Base-by-base conservation (phyloP, 2,113 vertebrate species). In the Raja brachyura region DNA sequence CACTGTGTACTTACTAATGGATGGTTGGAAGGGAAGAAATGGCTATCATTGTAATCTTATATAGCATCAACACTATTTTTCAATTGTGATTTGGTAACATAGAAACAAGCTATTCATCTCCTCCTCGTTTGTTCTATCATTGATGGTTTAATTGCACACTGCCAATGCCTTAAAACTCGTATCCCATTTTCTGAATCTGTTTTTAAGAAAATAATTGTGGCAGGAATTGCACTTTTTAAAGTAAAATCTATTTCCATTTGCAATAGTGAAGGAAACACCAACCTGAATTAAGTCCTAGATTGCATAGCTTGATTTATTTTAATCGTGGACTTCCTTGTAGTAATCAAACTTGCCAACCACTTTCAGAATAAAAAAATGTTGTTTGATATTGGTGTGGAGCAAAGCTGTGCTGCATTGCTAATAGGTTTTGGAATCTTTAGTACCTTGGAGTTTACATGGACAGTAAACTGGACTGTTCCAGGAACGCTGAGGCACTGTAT, bases 1-100 rank as follows among this genome's bases (percentile, higher is more conserved):
- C 90, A 92, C 20, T 73, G 68, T 92, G 90, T 92, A 92, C 90
- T 92, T 92, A 88, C n/a, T 70, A 90, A 90, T 92, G 68, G 54
- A 5, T 56, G 81, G 20, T 68, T 92, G 33, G 90, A 54, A 48
- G 90, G 90, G 33, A 92, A 73, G 68, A 92, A 92, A 54, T 22
- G 5, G 68, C 90, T 54, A 14, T 73, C 39, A 74, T 73, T 73
- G 39, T 48, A 73, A 92, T 54, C 70, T 92, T 92, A 54, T 13
- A 54, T 73, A 92, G 22, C 9, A 25, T 92, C 33, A 88, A 22
- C 56, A 70, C 7, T 73, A 73, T 92, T 10, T 73, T 74, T 25
- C 68, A 66, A 92, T 66, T 31, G 2, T 73, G 66, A 90, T 90
- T 90, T 61, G n/a, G 28, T 10, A 86, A 59, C 28, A 9, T 56